phyloP scores from a whole-genome alignment of 2,113 vertebrate species.

The Gallinago paraguaiae region DNA sequence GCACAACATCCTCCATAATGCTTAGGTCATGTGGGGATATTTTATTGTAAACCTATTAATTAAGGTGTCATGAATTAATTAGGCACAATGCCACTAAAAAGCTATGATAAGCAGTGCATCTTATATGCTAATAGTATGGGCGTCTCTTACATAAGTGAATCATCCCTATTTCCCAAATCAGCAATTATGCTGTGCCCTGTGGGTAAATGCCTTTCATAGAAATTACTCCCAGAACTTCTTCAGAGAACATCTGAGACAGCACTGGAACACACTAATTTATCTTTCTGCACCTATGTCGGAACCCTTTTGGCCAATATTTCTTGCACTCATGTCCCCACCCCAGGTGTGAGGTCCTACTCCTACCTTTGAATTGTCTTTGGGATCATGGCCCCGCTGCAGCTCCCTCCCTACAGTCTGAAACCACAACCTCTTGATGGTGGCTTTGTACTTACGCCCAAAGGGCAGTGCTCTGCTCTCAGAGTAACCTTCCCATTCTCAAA shows the following conservation, averaged over 20 bases:
- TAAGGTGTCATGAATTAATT: slow-evolving; percentile 48
- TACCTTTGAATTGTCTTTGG: background rate
- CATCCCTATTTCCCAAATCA: slow-evolving; percentile 59
- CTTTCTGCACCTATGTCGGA: background rate
- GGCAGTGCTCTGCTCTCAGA: background rate
- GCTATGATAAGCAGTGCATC: slow-evolving; percentile 16
- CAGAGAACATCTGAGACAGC: slow-evolving; percentile 52
- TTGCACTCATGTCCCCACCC: background rate
- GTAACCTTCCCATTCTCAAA: background rate
- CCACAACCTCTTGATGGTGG: background rate
- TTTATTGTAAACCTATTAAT: slow-evolving; percentile 51
- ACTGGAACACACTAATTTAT: slow-evolving; percentile 38
- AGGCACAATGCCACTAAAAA: slow-evolving; percentile 50
- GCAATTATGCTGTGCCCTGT: slow-evolving; percentile 45
- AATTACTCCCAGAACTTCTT: slow-evolving; percentile 50
- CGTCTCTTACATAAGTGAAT: slow-evolving; percentile 56
- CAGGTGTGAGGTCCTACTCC: background rate
- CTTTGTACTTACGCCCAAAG: background rate
- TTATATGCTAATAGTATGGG: slow-evolving; percentile 32
- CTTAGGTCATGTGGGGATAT: slow-evolving; percentile 18
- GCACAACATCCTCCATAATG: background rate
- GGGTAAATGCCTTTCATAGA: slow-evolving; percentile 61
- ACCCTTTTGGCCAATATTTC: background rate
- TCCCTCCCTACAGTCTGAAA: background rate
- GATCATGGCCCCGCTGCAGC: background rate